phyloP scores from a whole-genome alignment of 2,888 invertebrate genomes.

The Eucera pruinosa region DNA sequence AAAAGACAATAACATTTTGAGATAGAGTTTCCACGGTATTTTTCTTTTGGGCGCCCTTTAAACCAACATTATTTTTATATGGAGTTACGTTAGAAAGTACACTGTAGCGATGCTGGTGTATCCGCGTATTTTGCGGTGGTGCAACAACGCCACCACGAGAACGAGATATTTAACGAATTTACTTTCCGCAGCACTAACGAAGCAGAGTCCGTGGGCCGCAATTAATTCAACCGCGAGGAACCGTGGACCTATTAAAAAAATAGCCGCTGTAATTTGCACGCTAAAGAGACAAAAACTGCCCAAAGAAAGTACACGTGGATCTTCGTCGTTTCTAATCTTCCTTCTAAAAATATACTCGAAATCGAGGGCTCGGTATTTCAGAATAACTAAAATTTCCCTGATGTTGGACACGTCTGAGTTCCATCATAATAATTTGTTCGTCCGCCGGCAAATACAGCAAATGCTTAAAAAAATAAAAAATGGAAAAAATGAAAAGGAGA shows the following conservation, averaged over 20 bases:
- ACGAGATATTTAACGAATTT: constrained; percentile 71
- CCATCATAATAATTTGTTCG: constrained; percentile 13
- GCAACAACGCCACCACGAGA: constrained; percentile 32
- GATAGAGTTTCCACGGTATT: neutral
- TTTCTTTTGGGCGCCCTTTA: neutral
- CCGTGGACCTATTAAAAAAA: constrained; percentile 63
- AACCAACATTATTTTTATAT: constrained; percentile 10
- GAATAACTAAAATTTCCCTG: constrained; percentile 4
- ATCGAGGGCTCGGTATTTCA: neutral
- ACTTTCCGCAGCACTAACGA: constrained; percentile 64
- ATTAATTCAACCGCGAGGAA: constrained; percentile 66
- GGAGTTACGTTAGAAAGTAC: constrained; percentile 10
- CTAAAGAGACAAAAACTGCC: constrained; percentile 60
- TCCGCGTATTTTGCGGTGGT: constrained; percentile 20
- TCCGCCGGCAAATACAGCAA: neutral
- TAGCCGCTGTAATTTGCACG: constrained; percentile 62
- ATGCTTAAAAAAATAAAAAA: neutral
- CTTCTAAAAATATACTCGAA: constrained; percentile 8
- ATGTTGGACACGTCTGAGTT: too few species aligned
- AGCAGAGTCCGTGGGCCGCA: constrained; percentile 62
- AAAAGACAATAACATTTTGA: neutral
- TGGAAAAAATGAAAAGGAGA: neutral
- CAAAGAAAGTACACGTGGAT: constrained; percentile 11
- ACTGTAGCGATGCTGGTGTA: neutral
- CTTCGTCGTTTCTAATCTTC: constrained; percentile 19